Evolutionary conservation across 2,113 vertebrate species (phyloP), one percentile per base, ranked within the genome.

Genomic region (Morone chrysops): DNA sequence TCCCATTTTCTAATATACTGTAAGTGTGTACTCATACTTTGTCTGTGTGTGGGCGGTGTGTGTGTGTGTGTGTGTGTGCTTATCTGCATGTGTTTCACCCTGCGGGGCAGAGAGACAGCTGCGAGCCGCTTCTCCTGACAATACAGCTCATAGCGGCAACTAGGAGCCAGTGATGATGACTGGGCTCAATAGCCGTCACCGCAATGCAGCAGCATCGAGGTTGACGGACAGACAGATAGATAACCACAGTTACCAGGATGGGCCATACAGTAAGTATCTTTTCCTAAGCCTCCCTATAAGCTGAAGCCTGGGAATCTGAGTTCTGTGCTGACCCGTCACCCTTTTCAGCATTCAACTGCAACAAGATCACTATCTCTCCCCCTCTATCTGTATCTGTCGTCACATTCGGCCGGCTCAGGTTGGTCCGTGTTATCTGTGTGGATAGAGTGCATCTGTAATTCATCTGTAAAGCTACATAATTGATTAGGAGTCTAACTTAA

Each of bases 191-290:
- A 78, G 62, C 69, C 59, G 48, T 81, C 79, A 20, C 81, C 70
- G 92, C 94, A 93, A 70, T 92, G 94, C 82, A 87, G 82, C 82
- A 84, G 71, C 66, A 41, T 18, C 1, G 36, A 63, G 50, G 73
- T 31, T 11, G 76, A 72, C 14, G 3, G 4, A 68, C 63, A 47
- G 82, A 78, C 20, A 75, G 70, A 48, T 38, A 48, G 76, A 50
- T 54, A 40, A 17, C 40, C 17, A 70, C 5, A 57, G 81, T 38
- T 36, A 63, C 56, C 51, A 11, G 54, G 47, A 71, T 1, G 60
- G 61, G 40, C 43, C 68, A 9, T 1, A 38, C 31, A n/a, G 20
- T 45, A 5, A 38, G 43, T 14, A 36, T 43, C 40, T 70, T 60
- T 36, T 53, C 69, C 45, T 22, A 53, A 31, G 20, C 25, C 66